Evolutionary conservation across 2,797 vertebrate genomes (phyloP).

Genomic region (Enteromius fasciolatus): DNA sequence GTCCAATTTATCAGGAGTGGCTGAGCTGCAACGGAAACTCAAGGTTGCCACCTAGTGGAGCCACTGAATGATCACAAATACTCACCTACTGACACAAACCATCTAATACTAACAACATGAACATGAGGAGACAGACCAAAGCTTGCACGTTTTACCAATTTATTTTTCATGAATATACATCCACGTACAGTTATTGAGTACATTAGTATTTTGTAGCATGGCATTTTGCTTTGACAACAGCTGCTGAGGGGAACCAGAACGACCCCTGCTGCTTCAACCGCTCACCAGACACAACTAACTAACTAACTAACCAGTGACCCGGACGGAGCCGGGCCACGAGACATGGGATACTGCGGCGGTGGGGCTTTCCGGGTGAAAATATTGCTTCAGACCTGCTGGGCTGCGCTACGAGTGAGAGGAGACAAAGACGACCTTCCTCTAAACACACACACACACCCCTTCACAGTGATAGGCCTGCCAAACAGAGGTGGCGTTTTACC

Average conservation of each 20-base stretch:
- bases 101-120: neutral
- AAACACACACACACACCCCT: conserved; percentile 53
- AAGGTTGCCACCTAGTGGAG: neutral
- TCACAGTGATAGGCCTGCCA: conserved; percentile 76
- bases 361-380: conserved; percentile 22
- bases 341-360: conserved; percentile 22
- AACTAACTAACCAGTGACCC: conserved; percentile 41
- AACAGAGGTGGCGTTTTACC: conserved; percentile 42
- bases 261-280: conserved; percentile 54
- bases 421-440: conserved; percentile 21
- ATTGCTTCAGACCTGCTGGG: conserved; percentile 54
- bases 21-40: neutral
- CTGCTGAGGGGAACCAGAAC: conserved; percentile 71
- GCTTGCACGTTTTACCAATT: conserved; percentile 76
- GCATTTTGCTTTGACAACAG: conserved; percentile 84
- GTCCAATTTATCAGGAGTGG: neutral
- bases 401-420: conserved; percentile 48
- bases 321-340: conserved; percentile 34
- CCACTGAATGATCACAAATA: neutral
- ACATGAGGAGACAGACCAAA: neutral
- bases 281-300: conserved; percentile 36
- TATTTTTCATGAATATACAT: conserved; percentile 81
- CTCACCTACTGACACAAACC: neutral
- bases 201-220: conserved; percentile 84
- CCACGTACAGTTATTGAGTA: conserved; percentile 83